Evolutionary conservation across 2,113 vertebrate genomes (phyloP).

Genomic region (Tupaia tana): DNA sequence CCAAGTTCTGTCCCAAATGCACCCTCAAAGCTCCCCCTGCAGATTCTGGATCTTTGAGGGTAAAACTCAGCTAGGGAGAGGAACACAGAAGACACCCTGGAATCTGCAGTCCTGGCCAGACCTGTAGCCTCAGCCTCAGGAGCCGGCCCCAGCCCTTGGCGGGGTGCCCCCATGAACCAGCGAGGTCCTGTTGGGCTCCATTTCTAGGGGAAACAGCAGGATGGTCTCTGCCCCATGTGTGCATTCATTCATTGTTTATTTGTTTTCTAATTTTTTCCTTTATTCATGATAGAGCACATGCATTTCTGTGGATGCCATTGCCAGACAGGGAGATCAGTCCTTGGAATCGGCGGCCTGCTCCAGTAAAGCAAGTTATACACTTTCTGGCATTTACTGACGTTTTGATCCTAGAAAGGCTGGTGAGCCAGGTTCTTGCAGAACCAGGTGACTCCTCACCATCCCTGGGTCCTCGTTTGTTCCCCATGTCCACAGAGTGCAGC

Average conservation of each 20-base stretch:
- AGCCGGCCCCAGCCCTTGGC: fast-evolving
- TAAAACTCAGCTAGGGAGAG: not conserved
- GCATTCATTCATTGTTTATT: too few relatives aligned
- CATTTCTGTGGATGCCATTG: not conserved
- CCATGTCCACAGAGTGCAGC: not conserved
- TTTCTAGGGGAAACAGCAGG: not conserved
- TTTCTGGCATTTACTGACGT: slow-evolving; percentile 32
- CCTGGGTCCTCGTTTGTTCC: not conserved
- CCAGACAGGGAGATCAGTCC: not conserved
- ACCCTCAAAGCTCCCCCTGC: fast-evolving
- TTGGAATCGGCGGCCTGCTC: slow-evolving; percentile 19
- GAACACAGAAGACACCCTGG: not conserved
- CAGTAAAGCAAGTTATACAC: slow-evolving; percentile 20
- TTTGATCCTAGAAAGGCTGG: not conserved
- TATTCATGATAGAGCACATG: too few relatives aligned
- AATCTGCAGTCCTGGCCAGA: not conserved
- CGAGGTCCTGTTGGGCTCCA: not conserved
- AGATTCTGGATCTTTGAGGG: not conserved
- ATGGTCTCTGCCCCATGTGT: too few relatives aligned
- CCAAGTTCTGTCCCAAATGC: not conserved
- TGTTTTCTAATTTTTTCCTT: too few relatives aligned
- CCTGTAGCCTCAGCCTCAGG: not conserved
- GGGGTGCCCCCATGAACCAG: not conserved
- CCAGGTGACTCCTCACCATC: not conserved
- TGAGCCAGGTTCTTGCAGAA: not conserved